Evolutionary conservation across 2,113 vertebrate genomes (phyloP).

Genomic region (Rallus limicola): DNA sequence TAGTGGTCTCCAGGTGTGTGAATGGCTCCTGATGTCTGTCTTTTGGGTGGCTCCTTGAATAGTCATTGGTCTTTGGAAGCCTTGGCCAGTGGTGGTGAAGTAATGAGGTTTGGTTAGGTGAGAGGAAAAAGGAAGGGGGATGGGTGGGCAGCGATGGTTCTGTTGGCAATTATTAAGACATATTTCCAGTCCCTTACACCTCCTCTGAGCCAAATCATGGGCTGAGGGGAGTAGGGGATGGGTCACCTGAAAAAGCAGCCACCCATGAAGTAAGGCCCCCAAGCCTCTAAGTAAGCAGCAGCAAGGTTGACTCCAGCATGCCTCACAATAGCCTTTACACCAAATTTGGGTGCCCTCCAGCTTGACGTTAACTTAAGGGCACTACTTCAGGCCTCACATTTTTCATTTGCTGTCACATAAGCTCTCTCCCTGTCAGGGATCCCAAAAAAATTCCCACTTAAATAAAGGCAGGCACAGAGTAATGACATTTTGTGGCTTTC

Average conservation of each 20-base stretch:
- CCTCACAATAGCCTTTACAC: not conserved
- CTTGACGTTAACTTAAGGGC: not conserved
- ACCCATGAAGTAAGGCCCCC: not conserved
- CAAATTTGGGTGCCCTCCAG: not conserved
- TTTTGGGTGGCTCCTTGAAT: too few relatives aligned
- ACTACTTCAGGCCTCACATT: not conserved
- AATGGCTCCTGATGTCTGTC: too few relatives aligned
- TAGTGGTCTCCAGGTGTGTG: too few relatives aligned
- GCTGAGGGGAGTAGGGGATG: not conserved
- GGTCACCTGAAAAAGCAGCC: not conserved
- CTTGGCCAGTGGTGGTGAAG: too few relatives aligned
- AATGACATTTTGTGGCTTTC: not conserved
- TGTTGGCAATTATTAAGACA: too few relatives aligned
- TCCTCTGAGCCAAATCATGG: not conserved
- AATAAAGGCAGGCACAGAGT: not conserved
- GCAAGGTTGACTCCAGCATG: not conserved
- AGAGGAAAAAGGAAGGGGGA: too few relatives aligned
- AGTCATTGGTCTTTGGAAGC: too few relatives aligned
- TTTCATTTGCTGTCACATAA: not conserved
- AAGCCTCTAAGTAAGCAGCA: not conserved
- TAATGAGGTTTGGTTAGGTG: too few relatives aligned
- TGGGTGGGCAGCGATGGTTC: too few relatives aligned
- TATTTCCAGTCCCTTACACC: too few relatives aligned
- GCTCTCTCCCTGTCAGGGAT: not conserved
- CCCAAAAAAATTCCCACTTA: not conserved